phyloP scores from a whole-genome alignment of 2,888 invertebrate genomes.

The Noctua pronuba region DNA sequence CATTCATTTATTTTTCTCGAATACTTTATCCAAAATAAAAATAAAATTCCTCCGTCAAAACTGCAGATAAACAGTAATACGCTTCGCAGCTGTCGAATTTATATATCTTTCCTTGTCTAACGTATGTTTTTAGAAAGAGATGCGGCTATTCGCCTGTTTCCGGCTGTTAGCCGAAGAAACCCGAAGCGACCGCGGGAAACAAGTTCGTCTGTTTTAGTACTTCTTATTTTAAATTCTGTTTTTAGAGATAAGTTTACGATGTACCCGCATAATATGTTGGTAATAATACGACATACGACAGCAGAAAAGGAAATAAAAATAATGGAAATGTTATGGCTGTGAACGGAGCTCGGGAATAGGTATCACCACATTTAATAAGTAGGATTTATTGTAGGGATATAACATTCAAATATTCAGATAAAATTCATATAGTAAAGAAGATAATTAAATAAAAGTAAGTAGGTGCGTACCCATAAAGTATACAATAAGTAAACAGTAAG shows the following conservation, averaged over 20 bases:
- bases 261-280: slow-evolving; percentile 48
- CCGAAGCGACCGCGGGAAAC: slow-evolving; percentile 55
- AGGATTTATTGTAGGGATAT: not conserved
- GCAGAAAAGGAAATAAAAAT: slow-evolving; percentile 14
- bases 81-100: slow-evolving; percentile 67
- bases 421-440: not conserved
- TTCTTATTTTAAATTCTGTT: slow-evolving; percentile 49
- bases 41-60: slow-evolving; percentile 51
- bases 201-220: slow-evolving; percentile 47
- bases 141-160: slow-evolving; percentile 37
- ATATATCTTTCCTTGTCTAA: slow-evolving; percentile 34
- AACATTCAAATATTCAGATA: not conserved
- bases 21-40: slow-evolving; percentile 37
- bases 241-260: slow-evolving; percentile 53
- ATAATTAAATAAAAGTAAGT: not conserved
- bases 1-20: slow-evolving; percentile 46
- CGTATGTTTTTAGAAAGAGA: slow-evolving; percentile 56
- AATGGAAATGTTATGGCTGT: slow-evolving; percentile 9
- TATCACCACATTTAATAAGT: not conserved
- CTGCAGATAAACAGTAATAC: slow-evolving; percentile 45
- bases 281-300: slow-evolving; percentile 15
- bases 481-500: not conserved
- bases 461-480: not conserved
- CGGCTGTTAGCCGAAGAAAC: slow-evolving; percentile 56
- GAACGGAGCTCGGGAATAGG: not conserved